These are phyloP conservation scores for Galagoides demidoff DNA, from an alignment of 2,797 vertebrate genomes.

Conservation along the genomic window DNA sequence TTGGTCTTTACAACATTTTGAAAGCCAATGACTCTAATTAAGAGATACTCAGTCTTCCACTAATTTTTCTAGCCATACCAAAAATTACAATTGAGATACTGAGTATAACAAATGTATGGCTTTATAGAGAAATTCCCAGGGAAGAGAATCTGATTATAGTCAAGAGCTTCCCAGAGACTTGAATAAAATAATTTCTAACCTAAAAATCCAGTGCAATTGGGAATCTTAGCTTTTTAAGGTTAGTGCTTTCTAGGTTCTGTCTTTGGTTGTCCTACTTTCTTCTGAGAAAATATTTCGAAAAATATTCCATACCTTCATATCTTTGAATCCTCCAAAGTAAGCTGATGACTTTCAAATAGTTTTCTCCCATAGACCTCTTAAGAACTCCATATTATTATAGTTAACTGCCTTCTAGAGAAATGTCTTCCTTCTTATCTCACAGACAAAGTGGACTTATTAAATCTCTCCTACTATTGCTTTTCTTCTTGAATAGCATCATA, in stretches of 20 bases:
- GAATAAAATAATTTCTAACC: neutral
- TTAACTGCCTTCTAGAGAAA: neutral
- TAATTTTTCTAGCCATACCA: neutral
- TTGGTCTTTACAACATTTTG: neutral
- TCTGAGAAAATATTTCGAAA: neutral
- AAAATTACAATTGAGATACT: neutral
- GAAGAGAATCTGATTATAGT: neutral
- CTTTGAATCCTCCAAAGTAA: neutral
- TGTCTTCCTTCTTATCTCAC: neutral
- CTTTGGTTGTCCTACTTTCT: neutral
- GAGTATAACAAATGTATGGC: neutral
- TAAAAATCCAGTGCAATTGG: neutral
- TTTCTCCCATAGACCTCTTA: neutral
- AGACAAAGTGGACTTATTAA: neutral
- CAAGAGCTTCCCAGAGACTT: neutral
- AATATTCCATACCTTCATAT: neutral
- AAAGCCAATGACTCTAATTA: neutral
- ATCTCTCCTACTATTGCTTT: neutral
- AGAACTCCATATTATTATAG: neutral
- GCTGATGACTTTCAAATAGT: neutral
- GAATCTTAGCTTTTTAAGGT: neutral
- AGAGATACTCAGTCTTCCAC: neutral
- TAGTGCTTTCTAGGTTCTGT: neutral
- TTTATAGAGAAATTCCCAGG: neutral
- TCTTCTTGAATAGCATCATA: neutral